A percentile compares a stretch with the other conserved stretches of the same genome.
These are phyloP conservation scores for Xiphophorus birchmanni DNA, from an alignment of 2,797 vertebrate genomes.

Conservation along the genomic window DNA sequence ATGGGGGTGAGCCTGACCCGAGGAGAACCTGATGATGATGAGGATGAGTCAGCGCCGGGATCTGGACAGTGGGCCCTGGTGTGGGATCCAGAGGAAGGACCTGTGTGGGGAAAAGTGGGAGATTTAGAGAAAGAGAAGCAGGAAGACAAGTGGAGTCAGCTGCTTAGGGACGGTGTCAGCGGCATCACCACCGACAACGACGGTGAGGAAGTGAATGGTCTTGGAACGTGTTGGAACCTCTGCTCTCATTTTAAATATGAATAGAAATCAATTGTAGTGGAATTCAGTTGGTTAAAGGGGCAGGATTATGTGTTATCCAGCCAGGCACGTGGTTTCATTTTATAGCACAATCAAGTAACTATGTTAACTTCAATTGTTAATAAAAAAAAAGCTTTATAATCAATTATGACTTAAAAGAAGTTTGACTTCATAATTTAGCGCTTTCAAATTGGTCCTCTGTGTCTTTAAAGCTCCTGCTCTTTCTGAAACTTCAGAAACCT, in stretches of 20 bases:
- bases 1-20: constrained; percentile 18
- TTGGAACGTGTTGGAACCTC: background rate
- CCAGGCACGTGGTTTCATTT: too few species aligned
- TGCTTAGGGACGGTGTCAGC: constrained; percentile 70
- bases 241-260: background rate
- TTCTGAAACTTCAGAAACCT: too few species aligned
- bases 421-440: too few species aligned
- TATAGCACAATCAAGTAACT: too few species aligned
- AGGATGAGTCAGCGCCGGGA: background rate
- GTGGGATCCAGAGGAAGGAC: constrained; percentile 74
- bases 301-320: too few species aligned
- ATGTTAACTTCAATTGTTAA: too few species aligned
- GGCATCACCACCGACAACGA: constrained; percentile 72
- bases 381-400: too few species aligned
- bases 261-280: background rate
- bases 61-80: constrained; percentile 56
- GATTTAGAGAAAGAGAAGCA: constrained; percentile 12
- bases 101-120: constrained; percentile 57
- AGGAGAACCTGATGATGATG: background rate
- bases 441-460: too few species aligned
- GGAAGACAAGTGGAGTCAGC: constrained; percentile 68
- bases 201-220: constrained; percentile 46
- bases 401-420: too few species aligned
- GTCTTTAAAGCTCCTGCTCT: too few species aligned
- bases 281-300: background rate